Evolutionary conservation across 2,113 vertebrate species (phyloP).

Genomic region (Glaucidium brasilianum): DNA sequence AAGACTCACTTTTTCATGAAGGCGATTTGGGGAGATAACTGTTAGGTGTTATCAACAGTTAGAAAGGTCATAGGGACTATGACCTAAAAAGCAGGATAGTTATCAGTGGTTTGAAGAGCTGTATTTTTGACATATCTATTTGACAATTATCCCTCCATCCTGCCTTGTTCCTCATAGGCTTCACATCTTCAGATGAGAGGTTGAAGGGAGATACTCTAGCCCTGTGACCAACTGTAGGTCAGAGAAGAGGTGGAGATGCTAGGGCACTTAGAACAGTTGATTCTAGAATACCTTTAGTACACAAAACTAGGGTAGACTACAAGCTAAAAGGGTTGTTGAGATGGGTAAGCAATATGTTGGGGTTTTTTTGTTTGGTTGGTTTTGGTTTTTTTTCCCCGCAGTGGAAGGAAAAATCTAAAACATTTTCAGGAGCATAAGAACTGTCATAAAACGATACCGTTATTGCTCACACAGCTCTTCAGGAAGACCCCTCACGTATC

Average conservation of each 20-base stretch:
- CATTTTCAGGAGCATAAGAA: background rate
- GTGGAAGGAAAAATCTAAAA: background rate
- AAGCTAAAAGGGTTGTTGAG: background rate
- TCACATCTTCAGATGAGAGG: background rate
- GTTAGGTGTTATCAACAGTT: background rate
- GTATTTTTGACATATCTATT: background rate
- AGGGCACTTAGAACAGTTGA: background rate
- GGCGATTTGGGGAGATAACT: background rate
- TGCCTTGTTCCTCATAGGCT: background rate
- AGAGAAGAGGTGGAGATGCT: background rate
- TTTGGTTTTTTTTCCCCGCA: background rate
- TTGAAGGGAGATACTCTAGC: background rate
- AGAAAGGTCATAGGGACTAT: background rate
- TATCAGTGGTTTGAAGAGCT: background rate
- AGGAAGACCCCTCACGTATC: background rate
- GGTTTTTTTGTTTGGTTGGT: too few relatives aligned
- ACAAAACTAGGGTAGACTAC: background rate
- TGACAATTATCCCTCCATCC: background rate
- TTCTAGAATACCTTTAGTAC: background rate
- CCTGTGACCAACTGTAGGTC: background rate
- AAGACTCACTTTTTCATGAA: background rate
- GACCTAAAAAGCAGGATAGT: background rate
- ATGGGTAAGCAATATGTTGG: background rate
- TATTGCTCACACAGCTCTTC: background rate
- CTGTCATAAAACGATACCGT: background rate